Conservation (phyloP, 2,888 invertebrate genomes). For the Dryadula phaetusa region DNA sequence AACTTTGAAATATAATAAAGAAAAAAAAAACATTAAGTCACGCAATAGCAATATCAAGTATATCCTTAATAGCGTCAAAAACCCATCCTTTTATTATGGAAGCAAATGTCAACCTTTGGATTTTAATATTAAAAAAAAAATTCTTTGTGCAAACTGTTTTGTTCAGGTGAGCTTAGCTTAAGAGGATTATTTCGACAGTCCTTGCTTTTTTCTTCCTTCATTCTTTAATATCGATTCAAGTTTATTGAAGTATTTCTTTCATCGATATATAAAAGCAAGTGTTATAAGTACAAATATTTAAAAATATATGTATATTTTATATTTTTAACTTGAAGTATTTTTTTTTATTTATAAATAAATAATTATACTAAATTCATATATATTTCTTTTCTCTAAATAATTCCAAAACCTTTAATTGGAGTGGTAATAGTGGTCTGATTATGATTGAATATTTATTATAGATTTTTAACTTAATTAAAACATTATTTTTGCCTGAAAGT, state of each 20-base stretch:
- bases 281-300: slow-evolving; percentile 11
- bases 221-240: slow-evolving; percentile 34
- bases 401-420: too few relatives aligned
- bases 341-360: too few relatives aligned
- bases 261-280: not conserved
- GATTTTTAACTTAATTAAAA: too few relatives aligned
- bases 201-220: slow-evolving; percentile 22
- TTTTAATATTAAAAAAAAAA: slow-evolving; percentile 46
- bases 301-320: too few relatives aligned
- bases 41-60: slow-evolving; percentile 6
- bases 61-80: slow-evolving; percentile 10
- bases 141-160: slow-evolving; percentile 51
- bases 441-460: too few relatives aligned
- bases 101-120: slow-evolving; percentile 48
- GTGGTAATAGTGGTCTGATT: too few relatives aligned
- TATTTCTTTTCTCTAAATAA: too few relatives aligned
- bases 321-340: too few relatives aligned
- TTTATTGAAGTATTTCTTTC: slow-evolving; percentile 29
- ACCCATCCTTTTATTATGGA: slow-evolving; percentile 44
- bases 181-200: slow-evolving; percentile 18
- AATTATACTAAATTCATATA: too few relatives aligned
- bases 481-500: too few relatives aligned
- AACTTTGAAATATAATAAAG: too few relatives aligned
- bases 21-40: too few relatives aligned
- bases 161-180: slow-evolving; percentile 48